Evolutionary conservation across 2,888 invertebrate species (phyloP), one percentile per base, ranked within the genome.

Genomic region (Criorhina ranunculi): DNA sequence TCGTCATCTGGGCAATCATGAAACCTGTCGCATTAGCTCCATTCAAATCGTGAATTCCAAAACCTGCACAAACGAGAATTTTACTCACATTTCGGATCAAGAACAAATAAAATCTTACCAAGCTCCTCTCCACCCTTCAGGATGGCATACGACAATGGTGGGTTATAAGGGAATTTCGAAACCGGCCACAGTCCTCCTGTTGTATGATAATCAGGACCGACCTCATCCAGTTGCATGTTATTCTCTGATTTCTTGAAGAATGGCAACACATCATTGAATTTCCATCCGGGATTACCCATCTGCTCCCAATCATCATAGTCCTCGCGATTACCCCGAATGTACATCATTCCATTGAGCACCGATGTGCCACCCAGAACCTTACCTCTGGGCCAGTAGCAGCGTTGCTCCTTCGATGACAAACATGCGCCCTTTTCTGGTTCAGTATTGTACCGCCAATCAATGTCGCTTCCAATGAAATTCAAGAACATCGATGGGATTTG

Each of bases 301-400:
- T 94, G 94, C 0, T 96, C 96, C 98, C 98, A 98, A 81, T 94
- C 93, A 90, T 98, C 97, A 92, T 95, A 98, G 92, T 98, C 98
- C 81, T 94, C 94, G 24, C 95, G 94, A 75, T 97, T 95, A 0
- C 98, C 98, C 29, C 98, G 93, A 87, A 98, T 96, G 91, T 98
- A 98, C 95, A 96, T 98, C 98, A 98, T 98, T 19, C 98, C 98
- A 91, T 98, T 98, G 93, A 98, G 94, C 0, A 97, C 97, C 12
- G 98, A 98, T 0, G 97, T 98, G 0, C 98, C 98, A 5, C 98
- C 98, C 8, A 98, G 92, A 0, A 97, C 96, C 93, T 97, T 97
- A 89, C 97, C 97, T 88, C 97, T 93, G 0, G 97, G 96, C 97
- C 97, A 97, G 90, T 95, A 95, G 90, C 97, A 97, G 87, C 95